Evolutionary conservation across 2,113 vertebrate species (phyloP).

Genomic region (Pomatostomus ruficeps): DNA sequence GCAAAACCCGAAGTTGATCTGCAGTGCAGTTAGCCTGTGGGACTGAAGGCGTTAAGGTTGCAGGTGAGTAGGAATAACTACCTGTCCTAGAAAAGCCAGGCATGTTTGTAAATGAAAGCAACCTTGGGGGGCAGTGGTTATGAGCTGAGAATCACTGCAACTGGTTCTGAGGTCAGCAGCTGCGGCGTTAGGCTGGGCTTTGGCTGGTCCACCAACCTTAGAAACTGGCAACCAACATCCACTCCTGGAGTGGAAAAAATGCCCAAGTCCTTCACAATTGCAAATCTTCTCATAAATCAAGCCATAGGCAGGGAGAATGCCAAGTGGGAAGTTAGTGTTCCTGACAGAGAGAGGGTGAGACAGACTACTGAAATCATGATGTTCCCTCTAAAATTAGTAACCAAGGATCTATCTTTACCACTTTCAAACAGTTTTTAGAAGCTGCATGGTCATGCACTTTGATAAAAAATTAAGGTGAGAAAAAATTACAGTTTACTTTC

Average conservation of each 20-base stretch:
- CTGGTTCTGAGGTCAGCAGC: neutral
- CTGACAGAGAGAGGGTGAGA: slow-evolving; percentile 22
- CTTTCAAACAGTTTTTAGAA: slow-evolving; percentile 53
- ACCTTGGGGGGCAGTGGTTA: fast-evolving
- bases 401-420: slow-evolving; percentile 16
- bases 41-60: neutral
- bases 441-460: neutral
- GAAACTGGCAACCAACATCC: neutral
- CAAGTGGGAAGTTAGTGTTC: slow-evolving; percentile 50
- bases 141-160: neutral
- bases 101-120: neutral
- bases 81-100: neutral
- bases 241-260: neutral
- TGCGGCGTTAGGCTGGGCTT: fast-evolving
- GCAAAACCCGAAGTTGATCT: neutral
- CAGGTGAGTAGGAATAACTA: neutral
- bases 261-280: slow-evolving; percentile 7
- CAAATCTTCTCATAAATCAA: slow-evolving; percentile 36
- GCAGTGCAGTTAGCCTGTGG: neutral
- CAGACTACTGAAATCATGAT: slow-evolving; percentile 46
- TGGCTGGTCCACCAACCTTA: neutral
- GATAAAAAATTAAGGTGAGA: slow-evolving; percentile 30
- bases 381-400: slow-evolving; percentile 54
- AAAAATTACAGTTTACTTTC: slow-evolving; percentile 36
- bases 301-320: neutral